These are phyloP conservation scores for Tachyglossus aculeatus DNA, from an alignment of 2,797 vertebrate species.

Conservation along the genomic window DNA sequence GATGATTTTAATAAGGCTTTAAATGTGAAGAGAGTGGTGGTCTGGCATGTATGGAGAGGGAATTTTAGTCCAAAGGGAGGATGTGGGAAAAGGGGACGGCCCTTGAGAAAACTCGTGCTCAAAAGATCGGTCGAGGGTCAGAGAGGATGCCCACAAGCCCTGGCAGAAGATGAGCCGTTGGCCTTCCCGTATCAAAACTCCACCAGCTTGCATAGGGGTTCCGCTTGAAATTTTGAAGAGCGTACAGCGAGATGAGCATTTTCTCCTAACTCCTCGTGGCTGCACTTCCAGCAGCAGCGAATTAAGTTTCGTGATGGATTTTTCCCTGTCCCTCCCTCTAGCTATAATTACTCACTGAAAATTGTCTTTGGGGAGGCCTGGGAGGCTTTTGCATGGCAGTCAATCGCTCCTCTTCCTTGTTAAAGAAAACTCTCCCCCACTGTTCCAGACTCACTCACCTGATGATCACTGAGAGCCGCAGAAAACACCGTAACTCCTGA, in stretches of 20 bases:
- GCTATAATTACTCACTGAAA: constrained; percentile 56
- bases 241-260: constrained; percentile 17
- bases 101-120: too few relatives aligned
- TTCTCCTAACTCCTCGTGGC: constrained; percentile 41
- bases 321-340: constrained; percentile 18
- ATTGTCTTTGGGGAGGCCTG: constrained; percentile 22
- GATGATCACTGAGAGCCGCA: constrained; percentile 42
- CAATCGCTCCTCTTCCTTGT: constrained; percentile 29
- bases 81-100: too few relatives aligned
- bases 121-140: too few relatives aligned
- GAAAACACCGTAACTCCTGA: constrained; percentile 11
- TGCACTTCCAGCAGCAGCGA: constrained; percentile 14
- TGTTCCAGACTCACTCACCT: constrained; percentile 42
- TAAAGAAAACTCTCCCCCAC: constrained; percentile 35
- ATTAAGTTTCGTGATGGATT: constrained; percentile 29
- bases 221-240: constrained; percentile 46
- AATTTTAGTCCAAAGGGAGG: too few relatives aligned
- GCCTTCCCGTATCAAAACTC: constrained; percentile 9
- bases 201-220: constrained; percentile 31
- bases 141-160: too few relatives aligned
- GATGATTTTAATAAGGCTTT: too few relatives aligned
- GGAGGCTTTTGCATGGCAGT: constrained; percentile 16
- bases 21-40: too few relatives aligned
- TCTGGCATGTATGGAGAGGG: too few relatives aligned
- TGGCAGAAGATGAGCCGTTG: constrained; percentile 11